phyloP scores from a whole-genome alignment of 2,113 vertebrate genomes.

The Cyanistes caeruleus region DNA sequence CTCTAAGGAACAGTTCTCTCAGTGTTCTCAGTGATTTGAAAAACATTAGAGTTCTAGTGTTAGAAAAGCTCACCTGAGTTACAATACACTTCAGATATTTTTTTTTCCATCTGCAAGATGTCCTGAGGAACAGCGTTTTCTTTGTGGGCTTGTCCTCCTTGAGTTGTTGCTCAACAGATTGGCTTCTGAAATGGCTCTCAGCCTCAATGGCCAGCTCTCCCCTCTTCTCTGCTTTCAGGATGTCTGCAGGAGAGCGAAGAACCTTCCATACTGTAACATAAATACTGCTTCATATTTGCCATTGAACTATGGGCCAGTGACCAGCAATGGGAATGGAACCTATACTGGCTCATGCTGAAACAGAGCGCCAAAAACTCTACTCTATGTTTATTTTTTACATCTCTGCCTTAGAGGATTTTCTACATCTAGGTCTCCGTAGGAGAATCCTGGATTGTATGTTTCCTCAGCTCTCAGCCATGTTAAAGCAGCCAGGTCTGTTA shows the following conservation, averaged over 20 bases:
- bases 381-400: not conserved
- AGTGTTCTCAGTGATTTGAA: not conserved
- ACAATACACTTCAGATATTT: not conserved
- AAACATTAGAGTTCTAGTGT: not conserved
- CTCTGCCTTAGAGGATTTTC: not conserved
- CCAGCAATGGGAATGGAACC: not conserved
- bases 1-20: not conserved
- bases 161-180: not conserved
- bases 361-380: not conserved
- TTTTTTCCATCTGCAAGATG: not conserved
- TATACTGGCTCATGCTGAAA: not conserved
- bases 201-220: rapidly evolving
- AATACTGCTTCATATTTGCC: not conserved
- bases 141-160: not conserved
- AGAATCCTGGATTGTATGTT: not conserved
- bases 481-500: not conserved
- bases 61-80: not conserved
- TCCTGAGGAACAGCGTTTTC: not conserved
- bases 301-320: not conserved
- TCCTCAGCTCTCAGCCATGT: not conserved
- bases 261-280: not conserved
- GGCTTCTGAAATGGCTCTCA: not conserved
- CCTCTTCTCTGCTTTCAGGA: not conserved
- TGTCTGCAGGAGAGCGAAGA: not conserved
- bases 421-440: not conserved